Evolutionary conservation across 2,888 invertebrate genomes (phyloP), one percentile per base, ranked within the genome.

Genomic region (Magallana nippona): DNA sequence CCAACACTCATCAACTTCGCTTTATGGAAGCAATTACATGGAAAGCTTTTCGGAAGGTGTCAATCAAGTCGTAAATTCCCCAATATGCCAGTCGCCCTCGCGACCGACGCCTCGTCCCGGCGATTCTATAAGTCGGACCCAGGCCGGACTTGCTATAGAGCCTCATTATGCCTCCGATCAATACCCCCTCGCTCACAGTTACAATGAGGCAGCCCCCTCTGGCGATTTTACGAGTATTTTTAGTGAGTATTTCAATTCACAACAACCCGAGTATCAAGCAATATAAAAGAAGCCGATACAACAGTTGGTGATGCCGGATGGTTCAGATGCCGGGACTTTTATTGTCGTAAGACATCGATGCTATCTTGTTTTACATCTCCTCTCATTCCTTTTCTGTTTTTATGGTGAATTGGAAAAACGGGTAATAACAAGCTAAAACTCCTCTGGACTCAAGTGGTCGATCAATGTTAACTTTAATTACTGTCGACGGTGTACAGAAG

Each of bases 1-100:
- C 79, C 85, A 82, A 79, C 85, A 84, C 78, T 77, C 85, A 85
- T 85, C 86, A 85, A 86, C 71, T 83, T 60, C 85, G 81, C 83
- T 87, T 84, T 87, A 89, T 86, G 88, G 88, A 84, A 86, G 87
- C 89, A 89, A 90, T 89, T 90, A 90, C 84, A 87, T 87, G 84
- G 84, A 88, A 62, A 87, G 88, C 78, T 90, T 89, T 86, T 86
- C 87, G 62, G 79, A 85, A 57, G 83, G 86, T 87, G 89, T 89
- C 89, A 90, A 88, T 87, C 88, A 88, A 77, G 87, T 88, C 87
- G 89, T 88, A 86, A 82, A 88, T 71, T 86, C 88, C 79, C 87
- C 88, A 86, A 79, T 89, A 81, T 84, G 84, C 82, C 82, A 84
- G 62, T 82, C 81, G 79, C 62, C 81, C 81, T 27, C 71, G 80